Conservation (phyloP, 2,888 invertebrate genomes). For the Scaptomyza parva region DNA sequence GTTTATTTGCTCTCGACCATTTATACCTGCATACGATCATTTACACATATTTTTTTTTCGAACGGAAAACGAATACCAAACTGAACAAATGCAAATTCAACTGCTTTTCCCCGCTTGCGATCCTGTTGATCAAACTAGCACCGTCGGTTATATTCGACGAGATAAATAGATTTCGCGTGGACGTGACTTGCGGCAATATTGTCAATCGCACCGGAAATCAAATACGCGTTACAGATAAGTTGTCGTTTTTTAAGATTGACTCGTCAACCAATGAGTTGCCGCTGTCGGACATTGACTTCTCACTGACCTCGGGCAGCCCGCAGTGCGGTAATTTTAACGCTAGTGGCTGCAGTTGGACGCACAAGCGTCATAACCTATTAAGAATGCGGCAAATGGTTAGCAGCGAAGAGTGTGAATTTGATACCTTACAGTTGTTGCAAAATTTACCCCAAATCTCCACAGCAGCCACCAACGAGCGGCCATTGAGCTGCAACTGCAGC, state of each 20-base stretch:
- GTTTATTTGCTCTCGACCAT: conserved; percentile 58
- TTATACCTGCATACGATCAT: conserved; percentile 23
- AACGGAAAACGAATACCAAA: conserved; percentile 6
- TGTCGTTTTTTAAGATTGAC: conserved; percentile 84
- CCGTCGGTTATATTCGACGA: conserved; percentile 37
- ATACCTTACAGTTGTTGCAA: conserved; percentile 46
- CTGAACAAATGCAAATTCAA: conserved; percentile 2
- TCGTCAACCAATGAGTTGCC: conserved; percentile 90
- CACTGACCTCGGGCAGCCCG: conserved; percentile 82
- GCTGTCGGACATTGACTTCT: conserved; percentile 87
- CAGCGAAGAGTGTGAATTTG: conserved; percentile 72
- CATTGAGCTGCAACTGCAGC: conserved; percentile 82
- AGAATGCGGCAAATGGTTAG: conserved; percentile 78
- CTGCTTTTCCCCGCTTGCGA: conserved; percentile 9
- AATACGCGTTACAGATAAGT: conserved; percentile 79
- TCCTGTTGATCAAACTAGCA: conserved; percentile 16
- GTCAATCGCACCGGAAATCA: conserved; percentile 64
- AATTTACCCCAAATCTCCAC: conserved; percentile 86
- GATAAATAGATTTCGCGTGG: conserved; percentile 31
- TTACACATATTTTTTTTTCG: neutral
- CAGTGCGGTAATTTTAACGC: conserved; percentile 26
- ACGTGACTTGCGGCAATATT: conserved; percentile 26
- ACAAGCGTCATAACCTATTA: conserved; percentile 48
- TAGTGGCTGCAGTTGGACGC: conserved; percentile 19
- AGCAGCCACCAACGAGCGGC: conserved; percentile 84